Base-by-base conservation (phyloP, 2,113 vertebrate genomes). In the Psilopogon haemacephalus region DNA sequence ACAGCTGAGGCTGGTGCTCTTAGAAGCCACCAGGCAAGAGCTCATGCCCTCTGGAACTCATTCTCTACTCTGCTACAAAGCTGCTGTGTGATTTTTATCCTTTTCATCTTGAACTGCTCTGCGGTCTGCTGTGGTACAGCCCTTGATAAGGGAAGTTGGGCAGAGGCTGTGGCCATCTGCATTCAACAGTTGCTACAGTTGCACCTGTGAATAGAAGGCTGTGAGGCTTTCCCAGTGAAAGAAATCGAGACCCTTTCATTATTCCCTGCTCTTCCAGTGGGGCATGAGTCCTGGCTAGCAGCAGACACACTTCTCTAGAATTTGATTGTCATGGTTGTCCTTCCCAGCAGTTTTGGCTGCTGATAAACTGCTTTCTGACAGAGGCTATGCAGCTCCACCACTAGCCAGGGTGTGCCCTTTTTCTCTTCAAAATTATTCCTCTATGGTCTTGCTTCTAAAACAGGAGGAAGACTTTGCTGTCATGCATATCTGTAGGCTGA, bases 41-140 rank as follows among this genome's bases (percentile, higher is more conserved):
- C 32, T 37, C 50, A 80, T 38, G 26, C 46, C 76, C 19, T 48
- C 75, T 86, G 56, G 64, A 67, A n/a, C 71, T 88, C 76, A 35
- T 91, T 86, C 79, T 90, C 69, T 68, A 42, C 42, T 62, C 52
- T 94, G 35, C 74, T 79, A 65, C 78, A 83, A 76, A 83, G 52
- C 60, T 94, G 30, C 81, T 48, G 7, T 73, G 70, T 84, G 63
- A 74, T 91, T 73, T 80, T 81, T 50, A 3, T 89, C 55, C 60
- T 76, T 40, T 40, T 88, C 48, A 70, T 82, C 93, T 85, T 40
- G 11, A 73, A 20, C 50, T 77, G 13, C 52, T 74, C 23, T 73
- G 28, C 70, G 55, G 55, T 75, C 71, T 72, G 38, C 35, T 79
- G 35, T 73, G 75, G 56, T 75, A 24, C 46, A 67, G 28, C 0